Percentiles rank a stretch among this genome's conserved stretches.
Conservation (phyloP, 2,888 invertebrate species). For the Pandemis heparana region DNA sequence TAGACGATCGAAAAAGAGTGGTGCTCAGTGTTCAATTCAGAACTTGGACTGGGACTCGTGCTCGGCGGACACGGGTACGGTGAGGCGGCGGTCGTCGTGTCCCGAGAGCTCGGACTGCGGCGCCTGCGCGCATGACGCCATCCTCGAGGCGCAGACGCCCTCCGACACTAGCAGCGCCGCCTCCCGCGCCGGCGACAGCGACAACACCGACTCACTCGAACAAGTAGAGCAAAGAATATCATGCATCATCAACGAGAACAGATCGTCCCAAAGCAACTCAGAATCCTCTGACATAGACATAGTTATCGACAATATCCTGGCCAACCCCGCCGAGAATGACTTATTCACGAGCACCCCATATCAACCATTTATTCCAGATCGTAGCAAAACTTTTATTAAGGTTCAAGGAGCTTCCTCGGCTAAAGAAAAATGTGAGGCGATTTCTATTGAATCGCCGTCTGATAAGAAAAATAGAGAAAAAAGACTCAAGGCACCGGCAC, state of each 20-base stretch:
- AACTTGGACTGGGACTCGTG: constrained; percentile 90
- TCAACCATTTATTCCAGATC: constrained; percentile 63
- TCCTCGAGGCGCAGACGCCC: constrained; percentile 74
- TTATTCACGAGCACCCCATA: constrained; percentile 59
- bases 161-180: constrained; percentile 79
- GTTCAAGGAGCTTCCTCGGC: constrained; percentile 55
- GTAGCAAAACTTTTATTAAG: constrained; percentile 75
- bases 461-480: constrained; percentile 70
- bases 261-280: constrained; percentile 80
- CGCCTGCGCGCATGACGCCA: constrained; percentile 60
- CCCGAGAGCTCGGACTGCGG: constrained; percentile 64
- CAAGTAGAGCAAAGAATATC: constrained; percentile 82
- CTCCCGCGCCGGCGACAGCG: constrained; percentile 69
- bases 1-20: constrained; percentile 79
- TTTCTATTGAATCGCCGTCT: constrained; percentile 53
- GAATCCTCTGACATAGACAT: constrained; percentile 79
- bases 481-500: constrained; percentile 68
- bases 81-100: constrained; percentile 87
- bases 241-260: constrained; percentile 78
- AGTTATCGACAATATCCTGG: constrained; percentile 72
- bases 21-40: constrained; percentile 70
- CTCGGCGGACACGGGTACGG: constrained; percentile 89
- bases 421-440: constrained; percentile 58
- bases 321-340: constrained; percentile 62
- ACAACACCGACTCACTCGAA: constrained; percentile 71